Percentiles rank a stretch among this genome's conserved stretches.
Evolutionary conservation across 2,113 vertebrate species (phyloP).

Genomic region (Rostratula benghalensis): DNA sequence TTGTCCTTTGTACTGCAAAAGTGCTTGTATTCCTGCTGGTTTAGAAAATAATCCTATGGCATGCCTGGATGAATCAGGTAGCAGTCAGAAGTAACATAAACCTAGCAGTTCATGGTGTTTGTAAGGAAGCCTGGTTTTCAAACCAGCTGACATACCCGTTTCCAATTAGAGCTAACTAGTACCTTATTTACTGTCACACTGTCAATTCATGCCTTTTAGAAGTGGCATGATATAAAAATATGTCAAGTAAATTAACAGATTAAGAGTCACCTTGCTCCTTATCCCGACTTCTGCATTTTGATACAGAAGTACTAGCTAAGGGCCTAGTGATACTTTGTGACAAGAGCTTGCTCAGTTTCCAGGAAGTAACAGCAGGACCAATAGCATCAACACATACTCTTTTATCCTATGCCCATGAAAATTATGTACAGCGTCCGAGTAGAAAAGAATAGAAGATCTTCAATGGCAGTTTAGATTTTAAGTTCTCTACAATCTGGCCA

Average conservation of each 20-base stretch:
- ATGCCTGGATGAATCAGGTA: not conserved
- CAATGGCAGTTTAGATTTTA: not conserved
- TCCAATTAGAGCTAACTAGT: not conserved
- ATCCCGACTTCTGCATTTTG: not conserved
- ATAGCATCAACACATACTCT: not conserved
- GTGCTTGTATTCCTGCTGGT: not conserved
- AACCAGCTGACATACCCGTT: not conserved
- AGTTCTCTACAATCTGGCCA: not conserved
- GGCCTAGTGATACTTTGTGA: not conserved
- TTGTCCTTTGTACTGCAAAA: not conserved
- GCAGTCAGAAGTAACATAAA: not conserved
- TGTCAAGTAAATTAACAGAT: not conserved
- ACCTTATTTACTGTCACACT: not conserved
- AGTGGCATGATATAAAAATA: not conserved
- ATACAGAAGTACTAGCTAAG: not conserved
- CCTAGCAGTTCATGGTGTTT: not conserved
- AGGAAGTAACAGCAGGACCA: not conserved
- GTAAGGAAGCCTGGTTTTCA: not conserved
- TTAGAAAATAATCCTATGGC: not conserved
- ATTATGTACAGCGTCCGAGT: not conserved
- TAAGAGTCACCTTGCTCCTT: not conserved
- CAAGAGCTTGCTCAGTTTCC: not conserved
- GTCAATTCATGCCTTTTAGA: not conserved
- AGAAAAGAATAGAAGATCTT: not conserved
- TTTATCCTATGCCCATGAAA: not conserved